Evolutionary conservation across 2,888 invertebrate genomes (phyloP).

Genomic region (Spodoptera picta): DNA sequence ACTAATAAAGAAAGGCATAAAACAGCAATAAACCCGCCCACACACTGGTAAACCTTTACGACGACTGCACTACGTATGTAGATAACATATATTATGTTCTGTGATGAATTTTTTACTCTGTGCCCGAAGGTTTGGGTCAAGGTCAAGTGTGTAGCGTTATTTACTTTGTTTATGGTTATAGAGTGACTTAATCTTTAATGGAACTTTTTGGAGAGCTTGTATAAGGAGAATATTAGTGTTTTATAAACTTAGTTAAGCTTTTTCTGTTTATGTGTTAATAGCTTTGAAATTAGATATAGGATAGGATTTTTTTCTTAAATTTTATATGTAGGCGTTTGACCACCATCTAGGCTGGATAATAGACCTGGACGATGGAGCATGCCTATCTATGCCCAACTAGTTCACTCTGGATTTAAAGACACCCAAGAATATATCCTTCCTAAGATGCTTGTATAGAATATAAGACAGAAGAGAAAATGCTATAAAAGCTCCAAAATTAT

Average conservation of each 20-base stretch:
- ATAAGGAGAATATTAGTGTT: background rate
- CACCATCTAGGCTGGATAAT: too few species aligned
- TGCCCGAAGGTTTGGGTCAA: conserved; percentile 9
- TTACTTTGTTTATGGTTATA: conserved; percentile 1
- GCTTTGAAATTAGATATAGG: too few species aligned
- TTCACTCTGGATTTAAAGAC: too few species aligned
- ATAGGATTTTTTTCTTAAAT: too few species aligned
- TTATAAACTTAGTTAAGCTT: background rate
- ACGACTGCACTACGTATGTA: conserved; percentile 3
- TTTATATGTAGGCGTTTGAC: too few species aligned
- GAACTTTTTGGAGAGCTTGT: background rate
- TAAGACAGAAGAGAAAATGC: too few species aligned
- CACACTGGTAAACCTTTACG: conserved; percentile 17
- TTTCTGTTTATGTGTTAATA: too few species aligned
- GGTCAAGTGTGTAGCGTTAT: conserved; percentile 23
- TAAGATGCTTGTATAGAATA: too few species aligned
- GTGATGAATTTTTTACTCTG: conserved; percentile 36
- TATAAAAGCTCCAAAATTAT: too few species aligned
- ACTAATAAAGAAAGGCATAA: conserved; percentile 19
- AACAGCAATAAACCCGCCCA: conserved; percentile 4
- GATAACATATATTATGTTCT: background rate
- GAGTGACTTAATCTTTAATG: background rate
- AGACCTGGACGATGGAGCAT: too few species aligned
- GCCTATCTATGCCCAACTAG: too few species aligned
- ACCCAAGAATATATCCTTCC: too few species aligned